phyloP scores from a whole-genome alignment of 2,888 invertebrate genomes.

The Acleris holmiana region DNA sequence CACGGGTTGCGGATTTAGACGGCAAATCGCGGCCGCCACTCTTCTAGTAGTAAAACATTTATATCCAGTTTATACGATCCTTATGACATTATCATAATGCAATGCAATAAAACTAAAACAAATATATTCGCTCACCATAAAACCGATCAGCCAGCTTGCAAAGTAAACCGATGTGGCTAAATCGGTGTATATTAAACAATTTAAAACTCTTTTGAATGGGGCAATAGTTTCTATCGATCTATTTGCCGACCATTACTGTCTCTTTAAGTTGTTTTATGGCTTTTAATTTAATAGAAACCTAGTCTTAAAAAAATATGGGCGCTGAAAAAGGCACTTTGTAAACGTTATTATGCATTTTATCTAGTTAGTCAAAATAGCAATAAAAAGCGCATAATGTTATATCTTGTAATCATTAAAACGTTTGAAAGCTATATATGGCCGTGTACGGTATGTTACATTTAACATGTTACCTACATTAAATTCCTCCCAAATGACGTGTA shows the following conservation, averaged over 20 bases:
- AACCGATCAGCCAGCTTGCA: constrained; percentile 49
- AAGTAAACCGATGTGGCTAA: constrained; percentile 39
- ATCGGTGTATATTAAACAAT: constrained; percentile 21
- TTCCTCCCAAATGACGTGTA: too few species aligned
- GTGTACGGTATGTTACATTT: too few species aligned
- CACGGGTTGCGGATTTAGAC: constrained; percentile 51
- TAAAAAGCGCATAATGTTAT: too few species aligned
- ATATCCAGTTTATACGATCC: constrained; percentile 59
- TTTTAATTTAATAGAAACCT: constrained; percentile 6
- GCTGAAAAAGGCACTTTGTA: too few species aligned
- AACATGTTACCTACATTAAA: too few species aligned
- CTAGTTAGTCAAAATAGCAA: too few species aligned
- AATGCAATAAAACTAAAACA: constrained; percentile 61
- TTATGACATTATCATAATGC: constrained; percentile 68
- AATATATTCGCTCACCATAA: constrained; percentile 60
- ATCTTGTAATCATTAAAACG: too few species aligned
- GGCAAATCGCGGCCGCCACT: constrained; percentile 46
- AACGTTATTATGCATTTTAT: too few species aligned
- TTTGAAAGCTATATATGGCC: too few species aligned
- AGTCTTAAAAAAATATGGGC: too few species aligned
- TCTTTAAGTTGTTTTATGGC: constrained; percentile 9
- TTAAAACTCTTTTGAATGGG: constrained; percentile 12
- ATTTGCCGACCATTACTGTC: constrained; percentile 13
- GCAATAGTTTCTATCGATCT: constrained; percentile 21
- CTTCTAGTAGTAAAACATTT: constrained; percentile 59